phyloP scores from a whole-genome alignment of 2,113 vertebrate species.

The Anoura caudifer region DNA sequence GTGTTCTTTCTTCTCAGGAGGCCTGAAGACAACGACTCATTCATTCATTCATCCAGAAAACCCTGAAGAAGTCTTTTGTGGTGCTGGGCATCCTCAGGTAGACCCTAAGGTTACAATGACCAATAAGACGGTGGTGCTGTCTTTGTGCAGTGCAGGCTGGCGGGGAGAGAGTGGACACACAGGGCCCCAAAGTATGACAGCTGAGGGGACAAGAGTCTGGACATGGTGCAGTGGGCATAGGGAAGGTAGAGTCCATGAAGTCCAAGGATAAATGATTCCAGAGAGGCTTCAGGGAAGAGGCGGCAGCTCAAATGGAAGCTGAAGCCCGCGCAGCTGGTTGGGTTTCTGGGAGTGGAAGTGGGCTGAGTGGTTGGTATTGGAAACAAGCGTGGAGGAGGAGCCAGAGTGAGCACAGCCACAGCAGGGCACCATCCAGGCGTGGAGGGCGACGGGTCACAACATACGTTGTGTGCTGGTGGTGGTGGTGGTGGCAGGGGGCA shows the following conservation, averaged over 20 bases:
- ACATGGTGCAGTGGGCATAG: background rate
- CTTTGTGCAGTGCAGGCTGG: background rate
- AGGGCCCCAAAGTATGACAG: background rate
- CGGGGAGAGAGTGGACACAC: rapidly evolving
- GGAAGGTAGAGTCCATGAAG: rapidly evolving
- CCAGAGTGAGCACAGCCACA: background rate
- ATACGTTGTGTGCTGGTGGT: background rate
- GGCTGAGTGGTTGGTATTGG: no score
- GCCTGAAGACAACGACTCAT: background rate
- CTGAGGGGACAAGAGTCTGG: background rate
- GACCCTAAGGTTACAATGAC: background rate
- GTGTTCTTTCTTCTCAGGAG: background rate
- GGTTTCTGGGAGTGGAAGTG: background rate
- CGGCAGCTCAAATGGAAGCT: background rate
- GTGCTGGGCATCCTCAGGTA: background rate
- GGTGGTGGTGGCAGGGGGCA: background rate
- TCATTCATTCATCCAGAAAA: background rate
- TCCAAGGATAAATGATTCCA: background rate
- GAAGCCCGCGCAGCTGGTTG: background rate
- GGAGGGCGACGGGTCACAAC: rapidly evolving
- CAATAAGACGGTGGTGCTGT: background rate
- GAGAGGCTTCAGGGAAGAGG: background rate
- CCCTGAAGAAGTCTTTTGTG: background rate
- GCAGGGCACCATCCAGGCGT: background rate
- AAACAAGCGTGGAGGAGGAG: background rate